Conservation (phyloP, 2,113 vertebrate species). For the Philantomba maxwellii region DNA sequence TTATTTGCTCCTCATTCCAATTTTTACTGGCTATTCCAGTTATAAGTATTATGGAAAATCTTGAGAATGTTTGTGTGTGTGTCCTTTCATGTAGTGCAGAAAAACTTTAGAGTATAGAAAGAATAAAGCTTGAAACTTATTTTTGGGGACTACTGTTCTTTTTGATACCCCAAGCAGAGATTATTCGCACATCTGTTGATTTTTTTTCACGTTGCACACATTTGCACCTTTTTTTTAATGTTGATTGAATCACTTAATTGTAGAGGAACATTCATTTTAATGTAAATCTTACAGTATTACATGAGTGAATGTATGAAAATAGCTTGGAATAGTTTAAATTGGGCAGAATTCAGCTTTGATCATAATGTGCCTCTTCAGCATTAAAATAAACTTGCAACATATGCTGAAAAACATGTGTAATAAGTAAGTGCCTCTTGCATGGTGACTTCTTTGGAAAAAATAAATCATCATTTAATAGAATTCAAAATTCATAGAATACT, state of each 20-base stretch:
- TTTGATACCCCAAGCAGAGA: constrained; percentile 48
- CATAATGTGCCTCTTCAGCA: constrained; percentile 76
- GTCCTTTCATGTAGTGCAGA: not conserved
- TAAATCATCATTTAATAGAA: constrained; percentile 64
- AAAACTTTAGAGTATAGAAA: not conserved
- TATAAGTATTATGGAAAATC: not conserved
- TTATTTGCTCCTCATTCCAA: not conserved
- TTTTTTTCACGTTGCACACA: constrained; percentile 69
- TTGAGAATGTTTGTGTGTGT: not conserved
- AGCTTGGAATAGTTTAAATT: constrained; percentile 76
- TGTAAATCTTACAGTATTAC: constrained; percentile 78
- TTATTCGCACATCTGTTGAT: constrained; percentile 72
- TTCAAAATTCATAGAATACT: constrained; percentile 39
- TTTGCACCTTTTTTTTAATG: constrained; percentile 73
- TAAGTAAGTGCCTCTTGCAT: constrained; percentile 67
- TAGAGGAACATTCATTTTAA: constrained; percentile 72
- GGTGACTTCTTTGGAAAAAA: constrained; percentile 65
- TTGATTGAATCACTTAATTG: constrained; percentile 75
- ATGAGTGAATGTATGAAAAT: constrained; percentile 77
- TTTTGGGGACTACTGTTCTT: constrained; percentile 39
- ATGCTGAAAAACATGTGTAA: constrained; percentile 75
- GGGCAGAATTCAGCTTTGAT: constrained; percentile 75
- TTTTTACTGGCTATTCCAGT: not conserved
- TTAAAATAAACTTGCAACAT: constrained; percentile 78
- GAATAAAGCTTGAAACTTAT: not conserved